Evolutionary conservation across 2,113 vertebrate genomes (phyloP), one percentile per base, ranked within the genome.

Genomic region (Caloenas nicobarica): DNA sequence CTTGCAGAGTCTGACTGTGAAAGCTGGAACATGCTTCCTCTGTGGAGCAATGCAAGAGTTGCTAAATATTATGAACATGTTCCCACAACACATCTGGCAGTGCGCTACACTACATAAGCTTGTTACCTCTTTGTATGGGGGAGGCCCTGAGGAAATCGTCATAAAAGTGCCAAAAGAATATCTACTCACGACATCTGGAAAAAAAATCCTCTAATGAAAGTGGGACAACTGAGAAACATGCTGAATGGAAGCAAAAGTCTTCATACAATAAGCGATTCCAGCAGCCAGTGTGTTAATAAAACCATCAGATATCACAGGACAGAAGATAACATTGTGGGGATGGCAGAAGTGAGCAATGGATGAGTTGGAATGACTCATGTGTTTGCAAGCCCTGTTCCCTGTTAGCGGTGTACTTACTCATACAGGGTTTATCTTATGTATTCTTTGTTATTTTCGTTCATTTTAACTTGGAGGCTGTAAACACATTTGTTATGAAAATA

Each of bases 381-480:
- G 42, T 62, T 95, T 89, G 34, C 38, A 74, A 81, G 57, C 33
- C 50, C 46, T 10, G 8, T 60, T 58, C 54, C 51, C 51, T 78
- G n/a, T 81, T 84, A 77, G 56, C 6, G 2, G 13, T 84, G 58
- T n/a, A 84, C 40, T 91, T 89, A 95, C 33, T 88, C 60, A 86
- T 38, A 88, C 21, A 83, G 79, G 78, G 53, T 88, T 91, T 92
- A 70, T 91, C 91, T 92, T 65, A 74, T 2, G 33, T 61, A 72
- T 84, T 87, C 81, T 81, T 95, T 89, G 83, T 73, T 87, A 31
- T 44, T 72, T 93, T 87, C 58, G 88, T 82, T 93, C 69, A 86
- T 92, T 93, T 94, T 92, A 92, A 87, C 80, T 88, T 81, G 40
- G 61, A 89, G 80, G 77, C 80, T 92, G 86, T 91, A 96, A 96